Percentiles rank a stretch among this genome's conserved stretches.
Conservation (phyloP, 2,888 invertebrate species). For the Clivina fossor region DNA sequence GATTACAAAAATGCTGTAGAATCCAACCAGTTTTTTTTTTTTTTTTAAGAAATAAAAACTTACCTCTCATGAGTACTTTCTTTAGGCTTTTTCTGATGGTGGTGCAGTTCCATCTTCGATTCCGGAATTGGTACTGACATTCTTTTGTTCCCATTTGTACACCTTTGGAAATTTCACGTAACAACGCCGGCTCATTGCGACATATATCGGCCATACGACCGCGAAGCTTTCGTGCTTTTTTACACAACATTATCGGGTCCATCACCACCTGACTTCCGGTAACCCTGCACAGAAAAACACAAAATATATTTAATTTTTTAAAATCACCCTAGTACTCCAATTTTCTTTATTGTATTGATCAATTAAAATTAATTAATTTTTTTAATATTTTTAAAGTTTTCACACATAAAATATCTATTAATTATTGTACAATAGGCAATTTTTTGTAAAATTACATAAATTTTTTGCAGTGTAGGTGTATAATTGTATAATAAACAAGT, state of each 20-base stretch:
- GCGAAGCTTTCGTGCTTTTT: conserved; percentile 75
- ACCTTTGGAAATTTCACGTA: conserved; percentile 82
- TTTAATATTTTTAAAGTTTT: too few relatives aligned
- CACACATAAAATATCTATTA: too few relatives aligned
- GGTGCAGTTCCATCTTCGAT: conserved; percentile 88
- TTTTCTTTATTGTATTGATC: too few relatives aligned
- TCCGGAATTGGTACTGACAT: conserved; percentile 85
- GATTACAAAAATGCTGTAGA: too few relatives aligned
- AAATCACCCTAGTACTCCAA: too few relatives aligned
- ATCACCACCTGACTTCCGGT: conserved; percentile 80
- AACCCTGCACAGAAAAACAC: conserved; percentile 19
- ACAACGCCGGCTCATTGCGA: conserved; percentile 76
- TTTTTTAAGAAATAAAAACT: conserved; percentile 44
- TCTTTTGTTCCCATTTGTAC: conserved; percentile 80
- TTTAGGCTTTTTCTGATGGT: conserved; percentile 77
- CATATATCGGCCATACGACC: conserved; percentile 82
- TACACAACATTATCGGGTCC: conserved; percentile 87
- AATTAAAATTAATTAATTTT: too few relatives aligned
- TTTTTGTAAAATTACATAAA: too few relatives aligned
- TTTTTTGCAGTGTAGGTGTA: too few relatives aligned
- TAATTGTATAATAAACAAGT: too few relatives aligned
- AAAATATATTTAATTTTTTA: too few relatives aligned
- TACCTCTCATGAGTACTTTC: conserved; percentile 85
- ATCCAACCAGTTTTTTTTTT: neutral
- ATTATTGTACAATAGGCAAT: too few relatives aligned